Base-by-base conservation (phyloP, 92 coral and sea anemone genomes). In the Isaurus tuberculatus region DNA sequence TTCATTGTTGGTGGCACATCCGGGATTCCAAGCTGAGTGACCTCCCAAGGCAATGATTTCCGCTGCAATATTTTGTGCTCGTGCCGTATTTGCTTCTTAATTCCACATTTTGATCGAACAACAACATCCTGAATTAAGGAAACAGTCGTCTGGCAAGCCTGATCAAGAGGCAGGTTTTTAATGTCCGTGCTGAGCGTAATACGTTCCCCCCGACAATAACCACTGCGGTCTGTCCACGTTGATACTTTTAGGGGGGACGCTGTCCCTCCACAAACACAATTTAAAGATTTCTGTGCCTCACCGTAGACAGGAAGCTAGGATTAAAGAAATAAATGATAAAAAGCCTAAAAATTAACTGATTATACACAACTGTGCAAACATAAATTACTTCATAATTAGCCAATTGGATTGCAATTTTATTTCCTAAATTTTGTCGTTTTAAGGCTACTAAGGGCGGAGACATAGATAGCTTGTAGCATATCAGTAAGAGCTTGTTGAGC, bases 1-100 rank as follows among this genome's bases (percentile, higher is more conserved):
- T 83, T 91, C 97, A 91, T 88, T 42, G 91, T 93, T 48, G 97
- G 97, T 1, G 93, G 91, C 9, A 93, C 97, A 93, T 93, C 97
- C 89, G 97, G 94, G 92, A 91, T 85, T 48, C 81, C 89, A 65
- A 93, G 83, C 86, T 93, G 94, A 73, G 89, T 90, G 46, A 88
- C 81, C 32, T 87, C 90, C 83, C 89, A 70, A 49, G 94, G 91
- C 10, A 88, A 77, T 4, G 97, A 87, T 40, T 87, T 73, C 66
- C 97, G 92, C 86, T 91, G 92, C 15, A 88, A 57, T 32, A 93
- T 48, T 73, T 88, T 93, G 79, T 85, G 93, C 72, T 84, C 86
- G 73, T 74, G 86, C 19, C 86, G 85, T 1, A 84, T 92, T 20
- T 71, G 84, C 77, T 87, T 90, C 40, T 83, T 83, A 49, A 79